These are phyloP conservation scores for Bujurquina vittata DNA, from an alignment of 2,113 vertebrate species.

Conservation along the genomic window DNA sequence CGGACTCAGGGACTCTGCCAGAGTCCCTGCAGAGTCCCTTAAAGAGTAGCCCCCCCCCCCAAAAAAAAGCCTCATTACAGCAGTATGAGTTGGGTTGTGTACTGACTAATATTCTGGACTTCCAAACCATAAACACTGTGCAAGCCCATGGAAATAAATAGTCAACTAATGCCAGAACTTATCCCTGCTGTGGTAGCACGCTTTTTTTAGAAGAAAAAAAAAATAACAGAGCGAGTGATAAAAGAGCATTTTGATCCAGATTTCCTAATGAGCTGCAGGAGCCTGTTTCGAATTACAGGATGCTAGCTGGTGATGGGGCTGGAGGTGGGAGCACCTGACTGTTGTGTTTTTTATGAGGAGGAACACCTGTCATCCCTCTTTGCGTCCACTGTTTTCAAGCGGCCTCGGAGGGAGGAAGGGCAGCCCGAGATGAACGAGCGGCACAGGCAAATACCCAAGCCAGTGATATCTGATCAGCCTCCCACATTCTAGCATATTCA, in stretches of 20 bases:
- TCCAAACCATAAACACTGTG: conserved; percentile 40
- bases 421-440: conserved; percentile 50
- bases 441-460: conserved; percentile 55
- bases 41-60: conserved; percentile 25
- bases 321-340: conserved; percentile 38
- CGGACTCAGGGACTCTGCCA: conserved; percentile 26
- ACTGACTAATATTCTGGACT: conserved; percentile 25
- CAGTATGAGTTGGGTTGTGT: conserved; percentile 39
- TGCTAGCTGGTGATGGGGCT: background rate
- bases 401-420: conserved; percentile 20
- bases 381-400: conserved; percentile 31
- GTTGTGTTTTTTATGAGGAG: conserved; percentile 18
- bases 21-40: conserved; percentile 47
- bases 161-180: conserved; percentile 51
- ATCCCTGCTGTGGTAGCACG: conserved; percentile 40
- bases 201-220: conserved; percentile 20
- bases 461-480: conserved; percentile 62
- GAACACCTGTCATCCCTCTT: conserved; percentile 67
- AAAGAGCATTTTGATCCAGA: conserved; percentile 33
- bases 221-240: conserved; percentile 23
- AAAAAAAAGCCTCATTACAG: conserved; percentile 63
- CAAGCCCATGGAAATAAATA: conserved; percentile 50
- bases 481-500: conserved; percentile 47
- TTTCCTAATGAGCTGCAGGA: conserved; percentile 45
- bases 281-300: conserved; percentile 2